Evolutionary conservation across 2,797 vertebrate species (phyloP).

Genomic region (Antrozous pallidus): DNA sequence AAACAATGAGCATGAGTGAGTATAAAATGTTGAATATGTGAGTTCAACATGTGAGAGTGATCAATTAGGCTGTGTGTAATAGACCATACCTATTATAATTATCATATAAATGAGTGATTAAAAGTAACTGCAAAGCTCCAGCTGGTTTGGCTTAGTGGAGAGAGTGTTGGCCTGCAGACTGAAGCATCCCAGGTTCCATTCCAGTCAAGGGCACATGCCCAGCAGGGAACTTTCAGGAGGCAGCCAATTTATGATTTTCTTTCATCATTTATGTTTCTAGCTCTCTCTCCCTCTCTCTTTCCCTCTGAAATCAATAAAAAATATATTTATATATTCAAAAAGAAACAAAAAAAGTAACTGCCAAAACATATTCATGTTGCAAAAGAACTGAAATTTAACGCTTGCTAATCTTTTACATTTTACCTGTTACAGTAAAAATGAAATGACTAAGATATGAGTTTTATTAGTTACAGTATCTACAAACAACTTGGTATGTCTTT

Average conservation of each 20-base stretch:
- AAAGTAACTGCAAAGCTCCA: conserved; percentile 15
- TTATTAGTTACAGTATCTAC: too few species aligned
- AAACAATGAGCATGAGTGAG: not conserved
- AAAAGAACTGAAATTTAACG: conserved; percentile 16
- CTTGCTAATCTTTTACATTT: not conserved
- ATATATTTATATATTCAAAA: too few species aligned
- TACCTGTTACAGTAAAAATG: not conserved
- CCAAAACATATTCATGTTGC: not conserved
- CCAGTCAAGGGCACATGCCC: too few species aligned
- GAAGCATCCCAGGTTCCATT: too few species aligned
- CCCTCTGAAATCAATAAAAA: too few species aligned
- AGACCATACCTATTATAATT: not conserved
- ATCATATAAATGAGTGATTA: conserved; percentile 36
- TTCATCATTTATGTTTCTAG: too few species aligned
- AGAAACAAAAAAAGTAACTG: not conserved
- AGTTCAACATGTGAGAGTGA: not conserved
- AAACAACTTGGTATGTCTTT: not conserved
- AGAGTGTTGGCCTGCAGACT: too few species aligned
- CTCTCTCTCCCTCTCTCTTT: too few species aligned
- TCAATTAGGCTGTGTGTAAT: not conserved
- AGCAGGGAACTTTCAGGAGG: too few species aligned
- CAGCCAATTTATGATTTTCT: too few species aligned
- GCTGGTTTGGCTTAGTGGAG: too few species aligned
- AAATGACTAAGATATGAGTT: too few species aligned
- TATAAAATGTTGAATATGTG: not conserved